Evolutionary conservation across 2,113 vertebrate genomes (phyloP).

Genomic region (Sebastes fasciatus): DNA sequence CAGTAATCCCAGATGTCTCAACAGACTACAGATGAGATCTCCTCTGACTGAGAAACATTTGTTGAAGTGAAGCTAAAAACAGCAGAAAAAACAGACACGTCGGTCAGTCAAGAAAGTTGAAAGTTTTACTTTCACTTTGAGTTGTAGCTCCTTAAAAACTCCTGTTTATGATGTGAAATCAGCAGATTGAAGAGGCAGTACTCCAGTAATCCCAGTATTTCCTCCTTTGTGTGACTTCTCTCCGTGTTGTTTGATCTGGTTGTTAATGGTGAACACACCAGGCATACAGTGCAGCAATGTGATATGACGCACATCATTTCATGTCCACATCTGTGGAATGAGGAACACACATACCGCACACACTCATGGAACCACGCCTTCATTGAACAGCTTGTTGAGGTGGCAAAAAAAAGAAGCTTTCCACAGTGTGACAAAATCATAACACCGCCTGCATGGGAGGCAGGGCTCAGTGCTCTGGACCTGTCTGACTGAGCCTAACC

Average conservation of each 20-base stretch:
- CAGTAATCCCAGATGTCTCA: too few relatives aligned
- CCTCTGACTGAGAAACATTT: too few relatives aligned
- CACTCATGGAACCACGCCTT: background rate
- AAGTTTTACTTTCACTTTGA: background rate
- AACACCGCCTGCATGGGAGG: too few relatives aligned
- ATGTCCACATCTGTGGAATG: background rate
- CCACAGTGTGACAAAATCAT: too few relatives aligned
- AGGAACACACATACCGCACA: background rate
- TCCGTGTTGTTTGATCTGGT: background rate
- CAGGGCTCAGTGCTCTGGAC: too few relatives aligned
- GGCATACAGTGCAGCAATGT: background rate
- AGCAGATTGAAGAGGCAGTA: background rate
- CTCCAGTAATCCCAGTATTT: background rate
- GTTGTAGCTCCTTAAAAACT: background rate
- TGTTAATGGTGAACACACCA: background rate
- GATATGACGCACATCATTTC: fast-evolving
- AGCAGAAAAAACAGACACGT: too few relatives aligned
- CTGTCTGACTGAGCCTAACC: too few relatives aligned
- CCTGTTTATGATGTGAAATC: background rate
- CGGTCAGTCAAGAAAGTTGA: background rate
- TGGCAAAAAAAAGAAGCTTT: too few relatives aligned
- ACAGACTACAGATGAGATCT: too few relatives aligned
- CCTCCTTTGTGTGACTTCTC: background rate
- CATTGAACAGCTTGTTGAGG: background rate
- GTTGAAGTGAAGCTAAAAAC: too few relatives aligned